Evolutionary conservation across 2,113 vertebrate genomes (phyloP), one percentile per base, ranked within the genome.

Genomic region (Muntiacus reevesi): DNA sequence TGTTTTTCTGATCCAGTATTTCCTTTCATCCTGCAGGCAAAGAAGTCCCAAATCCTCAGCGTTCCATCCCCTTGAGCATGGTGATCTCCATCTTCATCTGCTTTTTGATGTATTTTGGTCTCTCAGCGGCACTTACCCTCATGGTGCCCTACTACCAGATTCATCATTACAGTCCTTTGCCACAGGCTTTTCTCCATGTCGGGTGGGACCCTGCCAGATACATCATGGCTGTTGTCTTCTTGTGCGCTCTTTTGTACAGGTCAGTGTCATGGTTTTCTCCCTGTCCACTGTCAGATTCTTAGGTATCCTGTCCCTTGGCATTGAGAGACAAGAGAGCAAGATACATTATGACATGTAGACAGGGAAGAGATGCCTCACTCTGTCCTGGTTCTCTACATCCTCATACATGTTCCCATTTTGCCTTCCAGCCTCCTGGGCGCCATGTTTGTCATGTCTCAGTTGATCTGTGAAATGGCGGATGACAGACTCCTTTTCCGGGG

Each of bases 221-320:
- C 0, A 99, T 99, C 0, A 99, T 99, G 43, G 99, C 99, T 0
- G 98, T 99, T 0, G 99, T 99, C 40, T 99, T 99, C 0, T 99
- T 99, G 85, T 99, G 99, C 14, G 99, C 99, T 17, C 99, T 99
- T 59, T 99, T 99, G 27, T 99, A 99, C 95, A 99, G 99, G 99
- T 99, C 19, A 59, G 54, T 54, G 6, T 7, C 54, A 10, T 10
- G 40, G 11, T 15, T 13, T 33, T 25, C 36, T 64, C 23, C 36
- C 23, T 1, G 3, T 57, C 40, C 13, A 17, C 40, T 54, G 36
- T 43, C n/a, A 5, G 40, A 36, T 30, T 27, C 79, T 16, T 23
- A 2, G 36, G 15, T 71, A 3, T 13, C 43, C 16, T 9, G 2
- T 79, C 19, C 47, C 8, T 62, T 33, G 19, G 6, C 27, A 12